phyloP scores from a whole-genome alignment of 2,888 invertebrate genomes.

The Corbicula japonica region DNA sequence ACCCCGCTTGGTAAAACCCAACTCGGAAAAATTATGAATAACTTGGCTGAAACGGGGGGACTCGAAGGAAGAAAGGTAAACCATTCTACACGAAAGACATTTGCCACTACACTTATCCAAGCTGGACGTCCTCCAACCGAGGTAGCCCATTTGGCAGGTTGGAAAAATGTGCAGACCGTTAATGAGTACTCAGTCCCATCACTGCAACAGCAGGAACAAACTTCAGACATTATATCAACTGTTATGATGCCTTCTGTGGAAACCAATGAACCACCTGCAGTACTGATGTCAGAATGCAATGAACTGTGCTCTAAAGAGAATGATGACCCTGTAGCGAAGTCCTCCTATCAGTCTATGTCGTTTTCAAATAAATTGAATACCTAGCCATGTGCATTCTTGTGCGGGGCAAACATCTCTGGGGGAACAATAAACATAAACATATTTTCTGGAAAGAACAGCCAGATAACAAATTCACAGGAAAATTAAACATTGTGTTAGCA shows the following conservation, averaged over 20 bases:
- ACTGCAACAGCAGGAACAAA: too few species aligned
- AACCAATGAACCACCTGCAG: not conserved
- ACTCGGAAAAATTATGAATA: not conserved
- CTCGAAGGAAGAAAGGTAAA: not conserved
- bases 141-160: not conserved
- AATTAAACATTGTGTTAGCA: too few species aligned
- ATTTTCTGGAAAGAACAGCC: not conserved
- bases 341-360: not conserved
- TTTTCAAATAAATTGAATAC: not conserved
- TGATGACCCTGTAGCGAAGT: not conserved
- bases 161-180: not conserved
- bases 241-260: too few species aligned
- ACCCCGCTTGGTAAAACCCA: not conserved
- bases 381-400: not conserved
- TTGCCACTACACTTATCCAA: not conserved
- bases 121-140: not conserved
- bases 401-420: not conserved
- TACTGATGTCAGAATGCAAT: not conserved
- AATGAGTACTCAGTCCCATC: not conserved
- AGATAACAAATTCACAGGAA: too few species aligned
- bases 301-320: not conserved
- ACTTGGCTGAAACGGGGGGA: not conserved
- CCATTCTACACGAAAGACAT: slow-evolving; percentile 4
- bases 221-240: too few species aligned
- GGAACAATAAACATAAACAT: not conserved